Evolutionary conservation across 2,888 invertebrate genomes (phyloP), one percentile per base, ranked within the genome.

Genomic region (Euzetes globulus): DNA sequence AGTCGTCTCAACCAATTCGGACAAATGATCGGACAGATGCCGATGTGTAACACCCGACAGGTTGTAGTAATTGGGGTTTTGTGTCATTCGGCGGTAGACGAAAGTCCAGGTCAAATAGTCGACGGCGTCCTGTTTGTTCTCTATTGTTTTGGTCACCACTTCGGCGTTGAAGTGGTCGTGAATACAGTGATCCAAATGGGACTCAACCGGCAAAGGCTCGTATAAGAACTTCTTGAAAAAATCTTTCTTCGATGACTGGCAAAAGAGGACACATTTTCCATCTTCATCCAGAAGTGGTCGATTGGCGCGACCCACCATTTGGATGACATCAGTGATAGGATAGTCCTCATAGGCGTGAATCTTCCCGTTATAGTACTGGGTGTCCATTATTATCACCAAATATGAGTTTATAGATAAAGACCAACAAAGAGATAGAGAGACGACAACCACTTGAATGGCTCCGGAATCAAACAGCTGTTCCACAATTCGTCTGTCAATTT

Each of bases 91-190:
- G 3, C 98, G 86, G 83, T 99, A 99, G 15, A 99, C 85, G 86
- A 99, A 95, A 0, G 98, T 99, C 99, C 99, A 99, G 0, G 99
- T 99, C 25, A 99, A 86, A 81, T 99, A 99, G 86, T 99, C 99
- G 0, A 99, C 98, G 0, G 98, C 98, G 82, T 99, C 99, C 83
- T 99, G 99, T 82, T 99, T 99, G 85, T 99, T 99, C 85, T 99
- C 99, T 79, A 99, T 95, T 0, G 98, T 99, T 84, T 98, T 98
- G 0, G 99, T 99, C 0, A 99, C 98, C 74, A 99, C 96, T 85
- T 99, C 99, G 0, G 99, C 99, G 85, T 99, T 99, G 83, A 99
- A 95, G 84, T 99, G 99, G 85, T 99, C 99, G 83, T 99, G 98
- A 2, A 99, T 87, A 77, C 94, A 88, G 81, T 98, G 98, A 85